Conservation (phyloP, 35 echinoderm and acorn worm genomes). For the Anneissia japonica region DNA sequence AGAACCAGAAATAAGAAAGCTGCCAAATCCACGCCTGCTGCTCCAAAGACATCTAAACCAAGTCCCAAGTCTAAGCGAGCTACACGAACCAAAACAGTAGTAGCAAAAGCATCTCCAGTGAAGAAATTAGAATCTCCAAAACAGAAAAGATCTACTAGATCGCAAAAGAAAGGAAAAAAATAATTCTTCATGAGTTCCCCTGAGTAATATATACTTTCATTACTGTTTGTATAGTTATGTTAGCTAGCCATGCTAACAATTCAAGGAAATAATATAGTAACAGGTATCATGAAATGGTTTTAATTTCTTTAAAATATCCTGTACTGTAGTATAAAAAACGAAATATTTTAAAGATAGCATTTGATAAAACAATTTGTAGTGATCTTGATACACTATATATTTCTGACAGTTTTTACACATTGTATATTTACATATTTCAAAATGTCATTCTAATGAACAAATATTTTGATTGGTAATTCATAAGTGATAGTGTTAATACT, state of each 20-base stretch:
- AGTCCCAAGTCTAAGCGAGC: conserved; percentile 39
- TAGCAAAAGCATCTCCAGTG: conserved; percentile 5
- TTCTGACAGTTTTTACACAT: not conserved
- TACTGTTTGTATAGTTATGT: too few species aligned
- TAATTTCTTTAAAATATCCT: too few species aligned
- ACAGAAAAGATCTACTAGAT: not conserved
- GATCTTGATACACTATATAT: not conserved
- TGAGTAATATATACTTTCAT: too few species aligned
- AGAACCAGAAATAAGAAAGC: conserved; percentile 45
- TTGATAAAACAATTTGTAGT: not conserved
- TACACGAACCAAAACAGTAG: conserved; percentile 18
- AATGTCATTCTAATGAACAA: too few species aligned
- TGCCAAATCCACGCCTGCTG: conserved; percentile 3
- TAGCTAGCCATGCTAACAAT: too few species aligned
- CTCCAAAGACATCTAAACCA: conserved; percentile 15
- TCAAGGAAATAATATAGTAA: not conserved
- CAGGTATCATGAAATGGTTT: not conserved
- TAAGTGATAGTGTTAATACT: too few species aligned
- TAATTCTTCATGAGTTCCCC: too few species aligned
- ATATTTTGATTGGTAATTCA: too few species aligned
- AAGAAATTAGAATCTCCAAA: not conserved
- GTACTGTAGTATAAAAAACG: too few species aligned
- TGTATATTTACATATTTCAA: not conserved
- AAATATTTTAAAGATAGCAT: too few species aligned
- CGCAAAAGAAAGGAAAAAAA: not conserved